phyloP scores from a whole-genome alignment of 2,113 vertebrate species.

The Cinclus cinclus region DNA sequence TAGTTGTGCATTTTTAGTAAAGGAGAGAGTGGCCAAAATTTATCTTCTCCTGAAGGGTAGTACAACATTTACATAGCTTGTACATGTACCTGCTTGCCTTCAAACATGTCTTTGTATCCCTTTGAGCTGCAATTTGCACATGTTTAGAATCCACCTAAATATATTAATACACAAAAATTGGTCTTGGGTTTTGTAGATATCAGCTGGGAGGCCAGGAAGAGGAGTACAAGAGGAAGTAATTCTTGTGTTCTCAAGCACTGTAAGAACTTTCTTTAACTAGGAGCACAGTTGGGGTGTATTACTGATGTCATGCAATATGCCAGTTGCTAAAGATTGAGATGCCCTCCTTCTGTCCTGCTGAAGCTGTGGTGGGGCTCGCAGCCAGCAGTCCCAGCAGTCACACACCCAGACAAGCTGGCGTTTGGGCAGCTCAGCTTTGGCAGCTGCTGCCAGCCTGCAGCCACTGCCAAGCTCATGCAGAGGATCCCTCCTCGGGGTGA shows the following conservation, averaged over 20 bases:
- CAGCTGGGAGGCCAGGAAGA: not conserved
- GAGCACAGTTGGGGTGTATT: not conserved
- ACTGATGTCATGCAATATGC: not conserved
- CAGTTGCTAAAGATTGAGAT: not conserved
- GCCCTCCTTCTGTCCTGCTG: not conserved
- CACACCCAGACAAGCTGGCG: not conserved
- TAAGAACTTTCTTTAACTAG: not conserved
- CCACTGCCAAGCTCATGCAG: not conserved
- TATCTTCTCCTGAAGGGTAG: not conserved
- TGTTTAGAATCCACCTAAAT: not conserved
- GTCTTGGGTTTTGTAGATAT: fast-evolving
- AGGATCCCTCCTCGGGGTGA: not conserved
- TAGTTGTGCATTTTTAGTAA: not conserved
- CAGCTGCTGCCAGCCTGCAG: not conserved
- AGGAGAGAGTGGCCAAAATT: not conserved
- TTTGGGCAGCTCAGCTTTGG: not conserved
- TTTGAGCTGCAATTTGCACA: not conserved
- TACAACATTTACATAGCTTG: not conserved
- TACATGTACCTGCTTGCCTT: not conserved
- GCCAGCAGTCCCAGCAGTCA: not conserved
- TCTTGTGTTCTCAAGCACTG: not conserved
- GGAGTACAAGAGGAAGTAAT: not conserved
- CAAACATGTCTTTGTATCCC: not conserved
- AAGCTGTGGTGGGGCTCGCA: not conserved
- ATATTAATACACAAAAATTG: not conserved